Percentiles rank a stretch among this genome's conserved stretches.
phyloP scores from a whole-genome alignment of 2,797 vertebrate genomes.

The Myripristis murdjan region DNA sequence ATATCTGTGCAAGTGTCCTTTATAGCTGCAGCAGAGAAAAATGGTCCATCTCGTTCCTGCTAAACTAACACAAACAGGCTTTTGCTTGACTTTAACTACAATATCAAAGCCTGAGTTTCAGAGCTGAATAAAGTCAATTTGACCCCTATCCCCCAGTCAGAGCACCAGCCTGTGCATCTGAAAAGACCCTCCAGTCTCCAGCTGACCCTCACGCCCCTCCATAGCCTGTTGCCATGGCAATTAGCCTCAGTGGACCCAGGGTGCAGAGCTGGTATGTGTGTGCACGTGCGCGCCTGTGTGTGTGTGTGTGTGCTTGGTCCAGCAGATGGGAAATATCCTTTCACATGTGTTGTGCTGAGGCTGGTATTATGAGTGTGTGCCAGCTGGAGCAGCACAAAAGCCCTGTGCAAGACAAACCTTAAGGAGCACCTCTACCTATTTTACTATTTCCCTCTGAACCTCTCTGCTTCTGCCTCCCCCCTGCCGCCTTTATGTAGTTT shows the following conservation, averaged over 20 bases:
- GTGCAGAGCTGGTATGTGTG: slow-evolving; percentile 34
- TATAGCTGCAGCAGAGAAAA: background rate
- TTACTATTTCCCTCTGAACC: slow-evolving; percentile 15
- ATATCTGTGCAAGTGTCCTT: slow-evolving; percentile 18
- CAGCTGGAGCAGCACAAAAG: slow-evolving; percentile 50
- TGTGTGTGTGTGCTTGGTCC: too few relatives aligned
- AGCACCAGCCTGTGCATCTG: slow-evolving; percentile 34
- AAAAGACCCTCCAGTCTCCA: slow-evolving; percentile 56
- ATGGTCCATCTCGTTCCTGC: background rate
- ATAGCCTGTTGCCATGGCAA: slow-evolving; percentile 71
- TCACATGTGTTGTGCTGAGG: slow-evolving; percentile 32
- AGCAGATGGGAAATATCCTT: slow-evolving; percentile 45
- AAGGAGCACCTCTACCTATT: slow-evolving; percentile 27
- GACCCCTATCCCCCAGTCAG: slow-evolving; percentile 16
- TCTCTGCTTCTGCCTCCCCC: background rate
- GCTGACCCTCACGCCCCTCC: slow-evolving; percentile 62
- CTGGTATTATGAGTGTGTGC: slow-evolving; percentile 42
- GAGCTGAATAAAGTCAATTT: slow-evolving; percentile 40
- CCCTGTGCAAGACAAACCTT: slow-evolving; percentile 38
- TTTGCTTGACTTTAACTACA: slow-evolving; percentile 7
- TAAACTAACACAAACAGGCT: background rate
- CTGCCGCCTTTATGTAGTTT: background rate
- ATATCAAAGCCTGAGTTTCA: slow-evolving; percentile 25
- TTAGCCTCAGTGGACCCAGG: slow-evolving; percentile 56
- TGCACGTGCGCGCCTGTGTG: too few relatives aligned